These are phyloP conservation scores for Phoenoteleia sp. DNA, from an alignment of 2,888 invertebrate genomes.

Conservation along the genomic window DNA sequence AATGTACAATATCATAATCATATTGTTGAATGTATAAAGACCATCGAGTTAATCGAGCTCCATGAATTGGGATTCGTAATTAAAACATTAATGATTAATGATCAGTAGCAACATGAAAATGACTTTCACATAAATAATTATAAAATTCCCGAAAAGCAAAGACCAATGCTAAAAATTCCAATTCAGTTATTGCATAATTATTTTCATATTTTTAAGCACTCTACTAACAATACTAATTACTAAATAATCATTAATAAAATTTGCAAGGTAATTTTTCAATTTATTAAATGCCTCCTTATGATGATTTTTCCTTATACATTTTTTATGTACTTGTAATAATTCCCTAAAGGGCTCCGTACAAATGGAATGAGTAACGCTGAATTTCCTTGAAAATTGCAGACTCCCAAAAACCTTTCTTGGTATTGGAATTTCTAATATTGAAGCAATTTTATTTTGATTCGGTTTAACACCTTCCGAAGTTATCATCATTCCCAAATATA, in stretches of 20 bases:
- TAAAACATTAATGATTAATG: conserved; percentile 35
- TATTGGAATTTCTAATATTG: neutral
- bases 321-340: neutral
- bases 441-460: neutral
- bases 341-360: conserved; percentile 5
- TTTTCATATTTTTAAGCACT: neutral
- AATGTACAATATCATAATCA: conserved; percentile 16
- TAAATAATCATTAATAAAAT: too few species aligned
- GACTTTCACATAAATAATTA: neutral
- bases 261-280: conserved; percentile 8
- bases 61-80: conserved; percentile 1
- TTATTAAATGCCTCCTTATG: conserved; percentile 7
- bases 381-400: conserved; percentile 7
- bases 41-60: conserved; percentile 21
- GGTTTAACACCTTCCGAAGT: neutral
- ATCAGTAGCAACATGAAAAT: neutral
- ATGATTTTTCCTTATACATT: conserved; percentile 4
- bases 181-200: conserved; percentile 19
- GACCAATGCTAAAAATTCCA: conserved; percentile 7
- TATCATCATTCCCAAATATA: conserved; percentile 16
- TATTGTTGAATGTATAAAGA: conserved; percentile 18
- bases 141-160: conserved; percentile 9
- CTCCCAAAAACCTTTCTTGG: neutral
- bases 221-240: conserved; percentile 18
- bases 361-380: neutral